A percentile compares a stretch with the other conserved stretches of the same genome.
Conservation (phyloP, 2,797 vertebrate genomes). For the Dryobates pubescens region DNA sequence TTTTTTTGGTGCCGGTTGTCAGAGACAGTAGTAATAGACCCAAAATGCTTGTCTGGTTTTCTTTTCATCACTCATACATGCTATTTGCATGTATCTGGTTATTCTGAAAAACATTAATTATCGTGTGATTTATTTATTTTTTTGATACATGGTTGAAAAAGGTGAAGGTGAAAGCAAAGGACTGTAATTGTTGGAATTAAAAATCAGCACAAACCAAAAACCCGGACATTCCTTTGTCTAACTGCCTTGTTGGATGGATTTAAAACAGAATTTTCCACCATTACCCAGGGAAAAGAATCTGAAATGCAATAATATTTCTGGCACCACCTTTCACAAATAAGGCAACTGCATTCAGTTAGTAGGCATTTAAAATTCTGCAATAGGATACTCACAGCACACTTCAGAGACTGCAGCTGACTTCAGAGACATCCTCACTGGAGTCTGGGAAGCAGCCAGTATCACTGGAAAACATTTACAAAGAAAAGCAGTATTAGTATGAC, state of each 20-base stretch:
- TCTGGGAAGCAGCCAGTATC: conserved; percentile 49
- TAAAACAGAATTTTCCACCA: conserved; percentile 72
- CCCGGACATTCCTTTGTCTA: conserved; percentile 11
- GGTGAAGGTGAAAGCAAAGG: conserved; percentile 33
- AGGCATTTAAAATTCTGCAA: conserved; percentile 73
- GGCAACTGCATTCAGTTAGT: conserved; percentile 67
- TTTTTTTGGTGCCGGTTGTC: not conserved
- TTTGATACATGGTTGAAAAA: not conserved
- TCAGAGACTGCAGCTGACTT: conserved; percentile 72
- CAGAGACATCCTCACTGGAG: conserved; percentile 64
- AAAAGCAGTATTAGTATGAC: not conserved
- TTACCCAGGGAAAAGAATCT: conserved; percentile 66
- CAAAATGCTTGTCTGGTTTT: not conserved
- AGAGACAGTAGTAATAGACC: not conserved
- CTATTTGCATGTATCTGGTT: not conserved
- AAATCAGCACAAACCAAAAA: not conserved
- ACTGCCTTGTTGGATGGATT: conserved; percentile 59
- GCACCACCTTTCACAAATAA: conserved; percentile 73
- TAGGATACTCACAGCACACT: conserved; percentile 68
- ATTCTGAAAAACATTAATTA: not conserved
- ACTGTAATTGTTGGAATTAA: not conserved
- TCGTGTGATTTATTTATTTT: not conserved
- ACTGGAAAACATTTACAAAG: conserved; percentile 46
- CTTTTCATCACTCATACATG: not conserved
- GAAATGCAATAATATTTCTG: conserved; percentile 78